Base-by-base conservation (phyloP, 2,888 invertebrate species). In the Sclerodermus sp. region DNA sequence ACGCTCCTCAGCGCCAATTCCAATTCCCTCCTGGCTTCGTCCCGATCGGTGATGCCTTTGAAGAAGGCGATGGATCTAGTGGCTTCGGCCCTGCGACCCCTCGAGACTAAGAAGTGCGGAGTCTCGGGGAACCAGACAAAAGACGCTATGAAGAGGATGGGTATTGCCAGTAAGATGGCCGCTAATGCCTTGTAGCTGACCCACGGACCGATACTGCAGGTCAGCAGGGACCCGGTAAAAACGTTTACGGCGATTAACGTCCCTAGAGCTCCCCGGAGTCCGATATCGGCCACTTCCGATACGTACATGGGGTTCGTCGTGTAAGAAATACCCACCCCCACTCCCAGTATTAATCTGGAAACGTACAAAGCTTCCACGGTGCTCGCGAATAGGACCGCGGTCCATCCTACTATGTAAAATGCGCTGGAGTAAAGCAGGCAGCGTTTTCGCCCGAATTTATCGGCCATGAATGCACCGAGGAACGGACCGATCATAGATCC, bases 401-500 rank as follows among this genome's bases (percentile, higher is more conserved):
- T 49, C 76, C 79, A 79, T 2, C 79, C 74, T 9, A 60, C 31
- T 1, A 74, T 67, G 66, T 71, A 79, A 54, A 78, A 73, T 12
- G 73, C 39, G 12, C 77, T 76, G 12, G 77, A 73, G 10, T 70
- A 42, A 1, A 77, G 51, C 0, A 77, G 66, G 23, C 71, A 70
- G 10, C 58, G 51, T 51, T 76, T 76, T 1, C 78, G 66, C 2
- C 78, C 78, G 45, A 64, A 67, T 12, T 58, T 60, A 32, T 76
- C 72, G 2, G 76, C 67, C 6, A 74, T 39, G 36, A 64, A 70
- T 14, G 74, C 77, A 1, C 72, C 76, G 12, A 72, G 49, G 41
- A 78, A 75, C 0, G 78, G 72, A 0, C 78, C 78, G 23, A 74
- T 64, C 76, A 73, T 76, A 1, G 76, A 71, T 2, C 77, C 76